Evolutionary conservation across 2,113 vertebrate genomes (phyloP).

Genomic region (Rhadina sibilatrix): DNA sequence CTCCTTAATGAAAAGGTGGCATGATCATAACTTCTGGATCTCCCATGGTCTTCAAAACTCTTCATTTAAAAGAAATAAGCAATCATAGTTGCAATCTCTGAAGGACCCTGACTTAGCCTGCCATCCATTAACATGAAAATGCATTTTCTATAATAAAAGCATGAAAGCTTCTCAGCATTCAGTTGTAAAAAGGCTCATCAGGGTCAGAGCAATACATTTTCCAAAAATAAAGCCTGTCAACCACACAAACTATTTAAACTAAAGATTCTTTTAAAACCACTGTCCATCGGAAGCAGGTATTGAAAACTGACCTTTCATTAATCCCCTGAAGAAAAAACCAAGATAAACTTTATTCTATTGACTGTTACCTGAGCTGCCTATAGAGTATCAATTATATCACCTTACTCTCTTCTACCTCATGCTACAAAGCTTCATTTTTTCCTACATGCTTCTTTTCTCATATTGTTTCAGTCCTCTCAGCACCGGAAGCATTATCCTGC

Average conservation of each 20-base stretch:
- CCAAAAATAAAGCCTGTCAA: not conserved
- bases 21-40: not conserved
- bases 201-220: not conserved
- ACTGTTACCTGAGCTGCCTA: constrained; percentile 27
- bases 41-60: not conserved
- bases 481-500: not conserved
- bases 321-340: not conserved
- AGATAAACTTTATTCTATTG: not conserved
- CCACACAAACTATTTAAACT: not conserved
- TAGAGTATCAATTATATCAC: not conserved
- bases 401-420: not conserved
- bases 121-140: not conserved
- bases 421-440: not conserved
- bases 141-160: not conserved
- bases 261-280: not conserved
- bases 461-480: not conserved
- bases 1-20: not conserved
- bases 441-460: not conserved
- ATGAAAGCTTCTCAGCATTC: not conserved
- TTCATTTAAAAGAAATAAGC: not conserved
- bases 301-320: not conserved
- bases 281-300: not conserved
- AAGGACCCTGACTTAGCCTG: not conserved
- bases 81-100: not conserved
- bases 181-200: not conserved